These are phyloP conservation scores for Atethmia centrago DNA, from an alignment of 2,888 invertebrate genomes.

Conservation along the genomic window DNA sequence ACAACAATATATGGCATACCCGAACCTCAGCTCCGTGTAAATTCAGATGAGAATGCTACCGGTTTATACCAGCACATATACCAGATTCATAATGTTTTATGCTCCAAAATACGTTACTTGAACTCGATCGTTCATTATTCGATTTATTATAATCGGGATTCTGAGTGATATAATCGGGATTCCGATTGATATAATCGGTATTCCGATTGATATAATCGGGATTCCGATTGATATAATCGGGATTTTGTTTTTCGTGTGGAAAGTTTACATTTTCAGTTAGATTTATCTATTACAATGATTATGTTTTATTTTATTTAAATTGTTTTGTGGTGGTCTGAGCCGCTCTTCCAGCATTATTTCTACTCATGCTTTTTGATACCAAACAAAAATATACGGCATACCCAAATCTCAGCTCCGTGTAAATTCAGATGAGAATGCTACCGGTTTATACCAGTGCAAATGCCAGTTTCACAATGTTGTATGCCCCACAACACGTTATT, in stretches of 20 bases:
- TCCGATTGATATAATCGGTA: too few relatives aligned
- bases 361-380: background rate
- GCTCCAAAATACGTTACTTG: too few relatives aligned
- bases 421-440: slow-evolving; percentile 48
- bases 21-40: slow-evolving; percentile 29
- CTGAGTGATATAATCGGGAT: too few relatives aligned
- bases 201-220: too few relatives aligned
- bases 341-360: background rate
- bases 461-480: background rate
- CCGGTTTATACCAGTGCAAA: slow-evolving; percentile 7
- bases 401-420: too few relatives aligned
- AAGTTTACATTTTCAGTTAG: background rate
- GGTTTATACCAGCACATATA: slow-evolving; percentile 6
- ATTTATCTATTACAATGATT: background rate
- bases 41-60: slow-evolving; percentile 45
- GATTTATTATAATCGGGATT: too few relatives aligned
- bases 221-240: too few relatives aligned
- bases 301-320: too few relatives aligned
- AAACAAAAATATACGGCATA: too few relatives aligned
- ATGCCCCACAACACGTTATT: too few relatives aligned
- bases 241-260: too few relatives aligned
- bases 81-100: background rate
- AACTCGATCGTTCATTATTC: too few relatives aligned
- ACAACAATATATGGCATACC: slow-evolving; percentile 37
- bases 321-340: background rate